Percentiles rank a stretch among this genome's conserved stretches.
Evolutionary conservation across 2,888 invertebrate genomes (phyloP).

Genomic region (Agapetus fuscipes): DNA sequence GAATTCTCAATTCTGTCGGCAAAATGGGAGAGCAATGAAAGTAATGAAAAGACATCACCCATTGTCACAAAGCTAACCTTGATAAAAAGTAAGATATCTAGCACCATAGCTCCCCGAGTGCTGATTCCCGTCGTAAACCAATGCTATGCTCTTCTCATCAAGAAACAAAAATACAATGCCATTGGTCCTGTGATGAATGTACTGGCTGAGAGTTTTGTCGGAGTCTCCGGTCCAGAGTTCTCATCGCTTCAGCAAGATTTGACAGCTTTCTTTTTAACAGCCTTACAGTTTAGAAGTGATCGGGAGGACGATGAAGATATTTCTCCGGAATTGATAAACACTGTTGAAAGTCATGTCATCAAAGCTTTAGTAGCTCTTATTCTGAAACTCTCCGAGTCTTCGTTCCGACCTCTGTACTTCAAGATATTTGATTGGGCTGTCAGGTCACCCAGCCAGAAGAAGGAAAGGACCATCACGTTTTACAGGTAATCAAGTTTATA

Average conservation of each 20-base stretch:
- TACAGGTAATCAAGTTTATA: conserved; percentile 46
- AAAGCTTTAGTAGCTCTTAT: conserved; percentile 71
- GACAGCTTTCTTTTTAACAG: conserved; percentile 62
- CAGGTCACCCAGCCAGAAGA: conserved; percentile 46
- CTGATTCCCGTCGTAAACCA: conserved; percentile 64
- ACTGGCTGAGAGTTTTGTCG: conserved; percentile 60
- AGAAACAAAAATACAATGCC: conserved; percentile 49
- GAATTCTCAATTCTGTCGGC: conserved; percentile 51
- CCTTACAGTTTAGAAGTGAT: conserved; percentile 57
- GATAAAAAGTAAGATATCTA: conserved; percentile 59
- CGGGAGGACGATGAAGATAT: conserved; percentile 31
- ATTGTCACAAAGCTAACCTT: conserved; percentile 48
- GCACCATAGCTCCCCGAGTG: conserved; percentile 60
- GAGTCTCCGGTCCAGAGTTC: conserved; percentile 54
- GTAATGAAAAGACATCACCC: conserved; percentile 40
- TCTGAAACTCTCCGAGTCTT: conserved; percentile 79
- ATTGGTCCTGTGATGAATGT: conserved; percentile 67
- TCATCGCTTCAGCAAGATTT: conserved; percentile 56
- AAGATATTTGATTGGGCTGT: conserved; percentile 84
- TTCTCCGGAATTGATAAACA: conserved; percentile 35
- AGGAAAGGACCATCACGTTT: conserved; percentile 68
- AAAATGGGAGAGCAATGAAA: conserved; percentile 38
- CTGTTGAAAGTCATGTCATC: conserved; percentile 65
- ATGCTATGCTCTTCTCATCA: conserved; percentile 51
- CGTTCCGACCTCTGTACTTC: conserved; percentile 81